These are phyloP conservation scores for Notarius lentiginosus DNA, from an alignment of 2,113 vertebrate species.

Conservation along the genomic window DNA sequence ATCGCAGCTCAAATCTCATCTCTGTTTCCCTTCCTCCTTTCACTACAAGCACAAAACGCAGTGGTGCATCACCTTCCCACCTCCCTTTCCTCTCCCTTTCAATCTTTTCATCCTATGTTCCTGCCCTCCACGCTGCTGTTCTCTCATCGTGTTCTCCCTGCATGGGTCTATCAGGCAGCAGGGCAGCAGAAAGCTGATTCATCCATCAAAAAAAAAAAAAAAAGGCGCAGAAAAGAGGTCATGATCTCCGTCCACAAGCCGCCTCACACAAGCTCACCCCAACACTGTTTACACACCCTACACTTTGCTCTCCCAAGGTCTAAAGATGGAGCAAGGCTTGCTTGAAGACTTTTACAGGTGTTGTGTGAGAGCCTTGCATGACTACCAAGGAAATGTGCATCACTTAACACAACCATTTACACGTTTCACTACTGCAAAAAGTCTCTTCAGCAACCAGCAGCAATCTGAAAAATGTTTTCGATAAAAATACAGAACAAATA, in stretches of 20 bases:
- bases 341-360: neutral
- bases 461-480: neutral
- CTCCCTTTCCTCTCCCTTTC: constrained; percentile 46
- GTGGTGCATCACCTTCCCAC: constrained; percentile 29
- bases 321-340: neutral
- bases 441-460: neutral
- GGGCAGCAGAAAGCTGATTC: constrained; percentile 48
- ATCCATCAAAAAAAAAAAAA: constrained; percentile 41
- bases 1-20: neutral
- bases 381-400: no score
- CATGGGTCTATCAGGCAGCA: constrained; percentile 45
- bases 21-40: constrained; percentile 9
- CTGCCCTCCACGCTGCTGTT: constrained; percentile 31
- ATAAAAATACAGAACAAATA: neutral
- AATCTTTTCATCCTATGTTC: constrained; percentile 35
- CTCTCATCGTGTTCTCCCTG: constrained; percentile 45
- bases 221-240: neutral
- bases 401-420: neutral
- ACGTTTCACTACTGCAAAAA: no score
- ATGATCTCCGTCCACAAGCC: constrained; percentile 29
- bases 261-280: constrained; percentile 36
- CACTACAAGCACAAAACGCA: constrained; percentile 30
- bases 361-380: no score
- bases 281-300: constrained; percentile 26
- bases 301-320: neutral